These are phyloP conservation scores for Belgica antarctica DNA, from an alignment of 2,888 invertebrate genomes.

Conservation along the genomic window DNA sequence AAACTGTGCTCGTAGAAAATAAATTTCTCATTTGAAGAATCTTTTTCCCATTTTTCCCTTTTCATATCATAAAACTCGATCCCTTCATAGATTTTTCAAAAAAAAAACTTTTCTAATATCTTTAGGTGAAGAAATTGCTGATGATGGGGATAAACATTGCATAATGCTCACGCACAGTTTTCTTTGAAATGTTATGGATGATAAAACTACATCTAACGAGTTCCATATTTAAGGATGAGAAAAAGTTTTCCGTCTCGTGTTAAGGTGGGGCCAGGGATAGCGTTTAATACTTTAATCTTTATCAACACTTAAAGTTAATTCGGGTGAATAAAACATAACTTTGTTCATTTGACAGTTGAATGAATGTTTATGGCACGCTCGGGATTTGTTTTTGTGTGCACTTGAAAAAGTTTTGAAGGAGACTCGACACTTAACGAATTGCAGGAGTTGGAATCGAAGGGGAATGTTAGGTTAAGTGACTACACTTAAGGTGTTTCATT, in stretches of 20 bases:
- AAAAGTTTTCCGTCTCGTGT: neutral
- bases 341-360: neutral
- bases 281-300: neutral
- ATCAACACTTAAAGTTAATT: neutral
- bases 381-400: too few relatives aligned
- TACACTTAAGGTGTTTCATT: too few relatives aligned
- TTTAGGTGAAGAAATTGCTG: too few relatives aligned
- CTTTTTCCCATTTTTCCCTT: neutral
- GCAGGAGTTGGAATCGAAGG: too few relatives aligned
- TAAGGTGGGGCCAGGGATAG: too few relatives aligned
- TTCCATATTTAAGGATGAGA: neutral
- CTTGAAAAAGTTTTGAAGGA: too few relatives aligned
- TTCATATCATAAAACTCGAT: too few relatives aligned
- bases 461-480: too few relatives aligned
- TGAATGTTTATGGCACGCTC: constrained; percentile 4
- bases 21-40: constrained; percentile 33
- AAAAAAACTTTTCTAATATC: constrained; percentile 18
- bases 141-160: constrained; percentile 11
- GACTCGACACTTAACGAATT: too few relatives aligned
- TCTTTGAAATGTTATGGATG: neutral
- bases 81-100: neutral
- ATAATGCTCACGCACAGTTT: neutral
- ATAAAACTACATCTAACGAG: neutral
- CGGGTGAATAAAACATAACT: neutral
- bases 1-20: constrained; percentile 34